phyloP scores from a whole-genome alignment of 2,797 vertebrate species.

The Saxicola maurus region DNA sequence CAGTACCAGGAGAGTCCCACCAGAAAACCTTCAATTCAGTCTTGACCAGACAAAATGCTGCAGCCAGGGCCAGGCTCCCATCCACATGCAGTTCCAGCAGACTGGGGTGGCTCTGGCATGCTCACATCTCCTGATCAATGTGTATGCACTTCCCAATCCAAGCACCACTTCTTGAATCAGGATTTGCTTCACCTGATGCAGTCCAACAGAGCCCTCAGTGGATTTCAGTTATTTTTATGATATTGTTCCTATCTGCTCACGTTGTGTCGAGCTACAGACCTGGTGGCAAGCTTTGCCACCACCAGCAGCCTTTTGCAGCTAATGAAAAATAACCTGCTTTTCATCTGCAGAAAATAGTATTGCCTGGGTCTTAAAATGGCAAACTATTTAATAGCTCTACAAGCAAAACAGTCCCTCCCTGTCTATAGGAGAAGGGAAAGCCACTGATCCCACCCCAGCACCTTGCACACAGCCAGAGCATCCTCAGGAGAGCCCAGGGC shows the following conservation, averaged over 20 bases:
- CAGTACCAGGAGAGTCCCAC: neutral
- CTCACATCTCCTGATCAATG: neutral
- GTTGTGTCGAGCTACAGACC: neutral
- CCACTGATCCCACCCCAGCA: accelerated
- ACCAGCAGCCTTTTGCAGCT: neutral
- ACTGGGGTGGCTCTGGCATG: neutral
- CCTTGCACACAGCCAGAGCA: accelerated
- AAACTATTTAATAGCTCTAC: slow-evolving; percentile 6
- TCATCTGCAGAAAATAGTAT: slow-evolving; percentile 21
- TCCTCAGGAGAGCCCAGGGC: neutral
- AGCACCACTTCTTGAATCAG: accelerated
- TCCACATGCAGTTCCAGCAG: neutral
- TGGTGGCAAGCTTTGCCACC: neutral
- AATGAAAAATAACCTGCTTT: slow-evolving; percentile 4
- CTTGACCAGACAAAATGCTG: neutral
- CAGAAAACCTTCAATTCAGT: neutral
- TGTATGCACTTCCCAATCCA: accelerated
- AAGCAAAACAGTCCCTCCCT: neutral
- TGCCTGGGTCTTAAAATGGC: neutral
- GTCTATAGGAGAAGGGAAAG: neutral
- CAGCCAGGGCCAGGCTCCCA: neutral
- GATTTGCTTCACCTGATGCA: neutral
- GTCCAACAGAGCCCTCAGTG: neutral
- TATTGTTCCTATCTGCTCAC: neutral
- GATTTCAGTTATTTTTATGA: neutral